phyloP scores from a whole-genome alignment of 2,797 vertebrate genomes.

The Spinus olivaceus region DNA sequence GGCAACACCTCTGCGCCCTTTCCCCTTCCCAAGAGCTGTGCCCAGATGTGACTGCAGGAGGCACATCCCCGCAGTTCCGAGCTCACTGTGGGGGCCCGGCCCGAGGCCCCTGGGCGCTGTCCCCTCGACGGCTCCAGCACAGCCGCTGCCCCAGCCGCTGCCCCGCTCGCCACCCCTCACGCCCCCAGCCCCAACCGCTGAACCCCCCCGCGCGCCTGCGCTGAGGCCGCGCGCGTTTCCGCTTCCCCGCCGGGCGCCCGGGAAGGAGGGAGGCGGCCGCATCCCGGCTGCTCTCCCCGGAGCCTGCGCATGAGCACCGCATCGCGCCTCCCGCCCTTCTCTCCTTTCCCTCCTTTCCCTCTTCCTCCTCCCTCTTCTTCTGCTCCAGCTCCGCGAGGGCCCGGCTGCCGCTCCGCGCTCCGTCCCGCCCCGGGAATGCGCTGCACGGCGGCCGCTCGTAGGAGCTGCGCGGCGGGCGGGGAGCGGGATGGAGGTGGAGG shows the following conservation, averaged over 20 bases:
- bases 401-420: not conserved
- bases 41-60: no score
- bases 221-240: accelerated
- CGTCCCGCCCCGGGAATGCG: constrained; percentile 10
- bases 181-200: accelerated
- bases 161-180: not conserved
- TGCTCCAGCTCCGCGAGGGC: not conserved
- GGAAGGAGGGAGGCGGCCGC: not conserved
- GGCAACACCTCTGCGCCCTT: not conserved
- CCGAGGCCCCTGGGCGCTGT: accelerated
- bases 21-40: not conserved
- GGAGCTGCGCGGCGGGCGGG: not conserved
- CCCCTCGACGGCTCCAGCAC: not conserved
- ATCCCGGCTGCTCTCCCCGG: not conserved
- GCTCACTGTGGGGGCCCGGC: accelerated
- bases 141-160: no score
- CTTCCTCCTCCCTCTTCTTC: not conserved
- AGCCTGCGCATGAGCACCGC: not conserved
- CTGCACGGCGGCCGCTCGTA: not conserved
- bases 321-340: not conserved
- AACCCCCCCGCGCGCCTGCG: not conserved
- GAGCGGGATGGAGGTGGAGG: constrained; percentile 77
- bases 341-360: not conserved
- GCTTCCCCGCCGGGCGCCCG: not conserved
- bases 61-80: accelerated